Base-by-base conservation (phyloP, 2,113 vertebrate genomes). In the Tetrax tetrax region DNA sequence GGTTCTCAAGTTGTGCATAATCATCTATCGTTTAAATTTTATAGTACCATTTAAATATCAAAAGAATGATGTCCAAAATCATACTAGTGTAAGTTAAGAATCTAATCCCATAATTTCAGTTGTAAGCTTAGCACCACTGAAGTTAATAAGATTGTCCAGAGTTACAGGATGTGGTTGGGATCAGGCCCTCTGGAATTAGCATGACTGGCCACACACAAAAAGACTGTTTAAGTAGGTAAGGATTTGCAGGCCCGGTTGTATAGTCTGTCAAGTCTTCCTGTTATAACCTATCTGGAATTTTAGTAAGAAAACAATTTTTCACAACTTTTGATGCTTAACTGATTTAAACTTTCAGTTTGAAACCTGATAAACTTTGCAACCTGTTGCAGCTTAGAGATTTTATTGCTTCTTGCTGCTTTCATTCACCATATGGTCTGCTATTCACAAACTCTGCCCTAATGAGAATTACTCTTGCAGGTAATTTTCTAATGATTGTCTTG, bases 401-500 rank as follows among this genome's bases (percentile, higher is more conserved):
- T 94, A 97, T 95, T 96, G 94, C 97, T 98, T 96, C 96, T 98
- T 87, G 79, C 89, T 78, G 87, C 96, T 98, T 97, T 97, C 91
- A 95, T 96, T 92, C 95, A 97, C 98, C 98, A 98, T 98, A 99
- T 98, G 98, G 97, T 97, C 93, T 93, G 94, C 92, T 96, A 98
- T 98, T 98, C 98, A 98, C 75, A 89, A 93, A 90, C 92, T 84
- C 50, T 95, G 89, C 97, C 96, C 98, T 97, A 97, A 97, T 96
- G 98, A 98, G 98, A 98, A 98, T 98, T 98, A 97, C 94, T 97
- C 98, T 97, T 98, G 97, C 98, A 98, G 98, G 98, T 98, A 98
- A 98, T 98, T 98, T 98, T 98, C 98, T 98, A 98, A 98, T 98
- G 98, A 98, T 98, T 98, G 97, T 98, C 98, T 98, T 98, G 98